Base-by-base conservation (phyloP, 1,140 invertebrate species). In the Zophobas morio region DNA sequence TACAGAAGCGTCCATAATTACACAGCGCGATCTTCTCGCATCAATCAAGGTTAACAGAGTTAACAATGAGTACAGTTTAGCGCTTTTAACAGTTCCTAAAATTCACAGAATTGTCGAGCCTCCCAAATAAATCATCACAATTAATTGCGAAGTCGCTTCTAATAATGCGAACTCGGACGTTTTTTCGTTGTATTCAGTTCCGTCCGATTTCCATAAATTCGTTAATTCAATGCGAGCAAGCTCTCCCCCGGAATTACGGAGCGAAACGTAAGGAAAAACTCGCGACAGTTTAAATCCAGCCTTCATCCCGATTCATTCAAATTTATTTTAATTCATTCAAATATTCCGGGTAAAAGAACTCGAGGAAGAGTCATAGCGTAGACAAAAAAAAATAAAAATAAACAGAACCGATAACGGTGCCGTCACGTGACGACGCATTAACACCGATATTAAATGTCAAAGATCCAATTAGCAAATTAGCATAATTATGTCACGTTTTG, bases 281-380 rank as follows among this genome's bases (percentile, higher is more conserved):
- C 34, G 56, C 35, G 49, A 53, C 49, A 53, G 2, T 32, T 39
- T n/a, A n/a, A 60, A 60, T 60, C 34, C 56, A 60, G 56, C 37
- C 56, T n/a, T 20, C 20, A 20, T 6, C 34, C 42, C 42, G 42
- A 60, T 60, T 60, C 34, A 53, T 6, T 53, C 49, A 60, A 60
- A 60, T 60, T 60, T 60, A 60, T 60, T 60, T 36, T 60, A 60
- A 60, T 60, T 35, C 33, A 60, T 60, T 57, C 56, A 57, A 36
- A 56, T 56, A 56, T 56, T 56, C 54, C 2, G 56, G 35, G 49
- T 53, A 53, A 53, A 46, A 35, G 56, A 60, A 46, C 42, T 46
- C 6, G 42, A 46, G 6, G 42, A 46, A 46, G 42, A 46, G 20
- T 20, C 20, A 20, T 20, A 20, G 20, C 20, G 20, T 20, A 20